phyloP scores from a whole-genome alignment of 2,888 invertebrate species.

The Hedya salicella region DNA sequence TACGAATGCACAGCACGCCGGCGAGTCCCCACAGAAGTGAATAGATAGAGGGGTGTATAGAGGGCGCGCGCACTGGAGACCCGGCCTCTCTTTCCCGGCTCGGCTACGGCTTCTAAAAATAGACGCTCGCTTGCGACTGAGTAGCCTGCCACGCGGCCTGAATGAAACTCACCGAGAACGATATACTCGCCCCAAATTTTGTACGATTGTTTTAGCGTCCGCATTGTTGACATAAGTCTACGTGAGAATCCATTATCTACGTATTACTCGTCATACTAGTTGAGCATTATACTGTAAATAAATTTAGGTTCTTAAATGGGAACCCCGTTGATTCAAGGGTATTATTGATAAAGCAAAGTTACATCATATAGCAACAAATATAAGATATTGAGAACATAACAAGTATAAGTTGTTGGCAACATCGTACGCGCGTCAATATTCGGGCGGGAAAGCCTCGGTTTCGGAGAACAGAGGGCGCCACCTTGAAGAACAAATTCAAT shows the following conservation, averaged over 20 bases:
- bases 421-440: too few species aligned
- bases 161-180: constrained; percentile 35
- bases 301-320: not conserved
- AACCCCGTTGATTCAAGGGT: too few species aligned
- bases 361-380: too few species aligned
- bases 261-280: not conserved
- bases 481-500: too few species aligned
- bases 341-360: too few species aligned
- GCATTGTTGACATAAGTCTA: constrained; percentile 23
- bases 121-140: constrained; percentile 71
- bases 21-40: constrained; percentile 66
- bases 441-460: too few species aligned
- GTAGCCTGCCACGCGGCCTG: constrained; percentile 53
- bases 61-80: constrained; percentile 71
- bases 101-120: constrained; percentile 82
- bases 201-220: constrained; percentile 18
- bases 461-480: too few species aligned
- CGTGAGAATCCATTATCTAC: not conserved
- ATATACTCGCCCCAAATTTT: constrained; percentile 27
- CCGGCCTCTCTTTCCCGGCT: constrained; percentile 75
- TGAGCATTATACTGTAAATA: not conserved
- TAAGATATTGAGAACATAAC: too few species aligned
- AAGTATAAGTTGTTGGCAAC: too few species aligned
- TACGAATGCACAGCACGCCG: constrained; percentile 77
- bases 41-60: constrained; percentile 64